Percentiles rank a stretch among this genome's conserved stretches.
Evolutionary conservation across 2,113 vertebrate genomes (phyloP).

Genomic region (Eptesicus fuscus): DNA sequence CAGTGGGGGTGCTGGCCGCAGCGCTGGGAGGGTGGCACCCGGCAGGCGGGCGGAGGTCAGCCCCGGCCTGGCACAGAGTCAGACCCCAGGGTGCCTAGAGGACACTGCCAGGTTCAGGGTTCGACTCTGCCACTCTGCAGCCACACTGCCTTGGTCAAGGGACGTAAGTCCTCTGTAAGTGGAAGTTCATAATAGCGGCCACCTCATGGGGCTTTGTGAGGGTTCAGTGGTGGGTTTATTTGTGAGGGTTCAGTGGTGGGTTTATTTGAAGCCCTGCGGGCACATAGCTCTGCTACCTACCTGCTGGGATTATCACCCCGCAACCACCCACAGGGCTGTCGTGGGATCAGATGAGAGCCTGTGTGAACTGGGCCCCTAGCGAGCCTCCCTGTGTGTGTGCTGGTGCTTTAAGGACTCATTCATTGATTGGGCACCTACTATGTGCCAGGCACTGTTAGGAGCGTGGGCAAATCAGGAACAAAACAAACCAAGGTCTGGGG

Average conservation of each 20-base stretch:
- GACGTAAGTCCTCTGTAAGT: background rate
- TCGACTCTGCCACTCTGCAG: background rate
- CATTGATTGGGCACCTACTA: background rate
- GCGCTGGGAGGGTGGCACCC: rapidly evolving
- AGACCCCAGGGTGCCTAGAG: rapidly evolving
- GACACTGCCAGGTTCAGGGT: background rate
- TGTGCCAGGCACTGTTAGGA: background rate
- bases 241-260: background rate
- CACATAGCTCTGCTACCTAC: rapidly evolving
- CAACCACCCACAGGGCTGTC: rapidly evolving
- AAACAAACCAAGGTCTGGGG: background rate
- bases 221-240: background rate
- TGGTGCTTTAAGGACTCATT: background rate
- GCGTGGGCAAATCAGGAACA: background rate
- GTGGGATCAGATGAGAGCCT: rapidly evolving
- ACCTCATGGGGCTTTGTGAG: background rate
- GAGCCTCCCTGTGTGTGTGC: background rate
- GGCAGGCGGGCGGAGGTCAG: rapidly evolving
- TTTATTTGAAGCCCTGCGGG: background rate
- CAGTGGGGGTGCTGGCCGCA: background rate
- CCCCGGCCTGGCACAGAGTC: rapidly evolving
- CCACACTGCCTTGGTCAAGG: background rate
- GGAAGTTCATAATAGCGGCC: background rate
- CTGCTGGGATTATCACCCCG: too few species aligned
- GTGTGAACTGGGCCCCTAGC: rapidly evolving